Percentiles rank a stretch among this genome's conserved stretches.
Evolutionary conservation across 2,797 vertebrate species (phyloP).

Genomic region (Orientallactaga sibirica): DNA sequence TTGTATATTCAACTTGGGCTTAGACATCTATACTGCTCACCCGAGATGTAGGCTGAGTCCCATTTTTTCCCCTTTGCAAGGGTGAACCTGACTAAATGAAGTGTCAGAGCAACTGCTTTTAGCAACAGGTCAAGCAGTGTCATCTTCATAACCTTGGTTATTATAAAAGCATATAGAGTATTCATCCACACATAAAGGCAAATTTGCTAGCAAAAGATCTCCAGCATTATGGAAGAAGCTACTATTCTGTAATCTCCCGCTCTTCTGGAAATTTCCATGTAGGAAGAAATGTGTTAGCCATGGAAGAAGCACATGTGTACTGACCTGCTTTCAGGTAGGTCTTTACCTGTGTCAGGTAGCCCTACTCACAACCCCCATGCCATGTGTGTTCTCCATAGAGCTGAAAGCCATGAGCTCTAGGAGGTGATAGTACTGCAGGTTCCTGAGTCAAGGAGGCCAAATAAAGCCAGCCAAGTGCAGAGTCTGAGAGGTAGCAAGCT

Average conservation of each 20-base stretch:
- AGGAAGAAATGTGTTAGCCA: slow-evolving; percentile 11
- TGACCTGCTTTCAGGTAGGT: neutral
- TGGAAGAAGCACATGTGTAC: neutral
- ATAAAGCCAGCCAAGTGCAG: neutral
- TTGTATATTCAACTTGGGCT: neutral
- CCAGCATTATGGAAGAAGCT: neutral
- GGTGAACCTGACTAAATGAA: neutral
- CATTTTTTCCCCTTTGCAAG: neutral
- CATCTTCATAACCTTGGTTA: neutral
- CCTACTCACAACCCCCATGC: neutral
- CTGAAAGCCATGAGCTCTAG: neutral
- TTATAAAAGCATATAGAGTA: slow-evolving; percentile 39
- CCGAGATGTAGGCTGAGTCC: neutral
- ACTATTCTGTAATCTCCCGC: slow-evolving; percentile 26
- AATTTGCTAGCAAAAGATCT: neutral
- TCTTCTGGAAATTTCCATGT: slow-evolving; percentile 24
- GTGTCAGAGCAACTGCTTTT: neutral
- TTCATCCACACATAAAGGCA: slow-evolving; percentile 10
- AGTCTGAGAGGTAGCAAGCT: neutral
- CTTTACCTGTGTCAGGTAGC: neutral
- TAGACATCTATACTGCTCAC: neutral
- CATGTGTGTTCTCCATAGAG: neutral
- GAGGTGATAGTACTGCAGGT: neutral
- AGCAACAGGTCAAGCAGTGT: slow-evolving; percentile 11
- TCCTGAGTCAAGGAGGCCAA: neutral